Evolutionary conservation across 2,888 invertebrate species (phyloP).

Genomic region (Xestobium rufovillosum): DNA sequence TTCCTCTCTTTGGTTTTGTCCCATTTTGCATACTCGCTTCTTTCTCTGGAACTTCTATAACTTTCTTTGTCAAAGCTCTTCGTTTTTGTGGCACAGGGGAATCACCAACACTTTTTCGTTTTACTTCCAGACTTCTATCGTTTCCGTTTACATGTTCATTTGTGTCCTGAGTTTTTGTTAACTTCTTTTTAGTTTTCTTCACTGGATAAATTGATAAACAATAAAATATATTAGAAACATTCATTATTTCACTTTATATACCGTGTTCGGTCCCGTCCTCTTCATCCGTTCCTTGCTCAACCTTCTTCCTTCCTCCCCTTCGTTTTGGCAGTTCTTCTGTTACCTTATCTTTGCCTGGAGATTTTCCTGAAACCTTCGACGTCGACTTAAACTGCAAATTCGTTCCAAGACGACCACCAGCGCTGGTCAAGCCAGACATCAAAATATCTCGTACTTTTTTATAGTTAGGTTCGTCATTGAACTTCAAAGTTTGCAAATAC

Average conservation of each 20-base stretch:
- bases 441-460: conserved; percentile 61
- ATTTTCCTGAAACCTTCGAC: conserved; percentile 15
- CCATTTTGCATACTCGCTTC: background rate
- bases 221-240: too few relatives aligned
- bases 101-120: background rate
- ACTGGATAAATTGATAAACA: too few relatives aligned
- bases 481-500: conserved; percentile 59
- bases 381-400: conserved; percentile 51
- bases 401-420: conserved; percentile 50
- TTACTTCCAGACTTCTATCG: conserved; percentile 9
- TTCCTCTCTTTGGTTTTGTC: conserved; percentile 10
- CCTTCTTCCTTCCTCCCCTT: conserved; percentile 14
- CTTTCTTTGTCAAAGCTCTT: conserved; percentile 10
- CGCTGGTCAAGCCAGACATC: conserved; percentile 53
- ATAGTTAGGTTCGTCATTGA: conserved; percentile 68
- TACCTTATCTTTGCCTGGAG: conserved; percentile 7
- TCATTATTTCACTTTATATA: conserved; percentile 13
- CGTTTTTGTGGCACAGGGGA: conserved; percentile 2
- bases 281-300: conserved; percentile 5
- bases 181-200: too few relatives aligned
- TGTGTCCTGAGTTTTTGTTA: conserved; percentile 9
- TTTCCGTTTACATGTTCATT: conserved; percentile 13
- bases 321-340: conserved; percentile 11
- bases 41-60: too few relatives aligned
- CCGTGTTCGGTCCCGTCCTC: conserved; percentile 7